phyloP scores from a whole-genome alignment of 1,140 invertebrate genomes.

The Trissolcus basalis region DNA sequence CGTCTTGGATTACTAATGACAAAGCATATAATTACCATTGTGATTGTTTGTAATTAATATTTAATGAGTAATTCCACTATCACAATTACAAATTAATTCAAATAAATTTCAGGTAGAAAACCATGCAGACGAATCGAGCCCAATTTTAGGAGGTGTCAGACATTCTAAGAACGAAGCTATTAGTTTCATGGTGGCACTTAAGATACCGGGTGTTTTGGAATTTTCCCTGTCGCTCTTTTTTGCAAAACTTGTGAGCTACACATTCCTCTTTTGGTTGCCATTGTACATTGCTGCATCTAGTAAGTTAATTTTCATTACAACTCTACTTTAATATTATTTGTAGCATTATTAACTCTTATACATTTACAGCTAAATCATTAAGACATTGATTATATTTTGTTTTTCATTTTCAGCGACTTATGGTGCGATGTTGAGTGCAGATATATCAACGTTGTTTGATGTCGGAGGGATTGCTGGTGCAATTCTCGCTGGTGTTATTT shows the following conservation, averaged over 20 bases:
- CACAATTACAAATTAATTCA: slow-evolving; percentile 4
- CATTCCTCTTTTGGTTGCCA: slow-evolving; percentile 97
- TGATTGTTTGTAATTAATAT: no score
- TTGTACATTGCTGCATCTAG: slow-evolving; percentile 90
- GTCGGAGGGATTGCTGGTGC: slow-evolving; percentile 92
- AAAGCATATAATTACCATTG: no score
- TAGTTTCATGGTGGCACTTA: slow-evolving; percentile 85
- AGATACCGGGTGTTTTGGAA: slow-evolving; percentile 95
- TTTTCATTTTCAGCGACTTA: slow-evolving; percentile 80
- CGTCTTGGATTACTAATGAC: no score
- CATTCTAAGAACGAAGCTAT: slow-evolving; percentile 78
- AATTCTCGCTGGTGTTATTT: slow-evolving; percentile 90
- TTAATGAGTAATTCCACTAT: no score
- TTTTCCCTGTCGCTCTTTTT: slow-evolving; percentile 97
- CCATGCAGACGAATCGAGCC: slow-evolving; percentile 69
- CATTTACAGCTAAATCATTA: no score
- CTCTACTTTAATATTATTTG: no score
- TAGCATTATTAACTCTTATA: no score
- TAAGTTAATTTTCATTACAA: slow-evolving; percentile 73
- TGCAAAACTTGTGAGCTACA: slow-evolving; percentile 98
- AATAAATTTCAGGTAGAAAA: slow-evolving; percentile 5
- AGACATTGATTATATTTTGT: not conserved
- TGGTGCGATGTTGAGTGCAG: slow-evolving; percentile 83
- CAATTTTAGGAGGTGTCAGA: slow-evolving; percentile 67
- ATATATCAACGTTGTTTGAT: slow-evolving; percentile 94